A percentile compares a stretch with the other conserved stretches of the same genome.
These are phyloP conservation scores for Dastarcus helophoroides DNA, from an alignment of 2,888 invertebrate genomes.

Conservation along the genomic window DNA sequence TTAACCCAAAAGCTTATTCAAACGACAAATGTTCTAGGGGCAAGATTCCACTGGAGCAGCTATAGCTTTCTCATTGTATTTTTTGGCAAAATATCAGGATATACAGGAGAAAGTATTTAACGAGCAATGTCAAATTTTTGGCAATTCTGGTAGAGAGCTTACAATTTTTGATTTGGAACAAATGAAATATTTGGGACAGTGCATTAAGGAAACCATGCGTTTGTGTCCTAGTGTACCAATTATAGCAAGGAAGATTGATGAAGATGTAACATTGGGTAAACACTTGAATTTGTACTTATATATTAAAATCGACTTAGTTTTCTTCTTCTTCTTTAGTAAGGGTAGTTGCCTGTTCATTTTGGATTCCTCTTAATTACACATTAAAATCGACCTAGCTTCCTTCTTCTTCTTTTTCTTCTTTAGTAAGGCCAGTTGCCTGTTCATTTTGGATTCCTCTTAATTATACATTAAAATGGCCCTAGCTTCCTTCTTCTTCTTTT, in stretches of 20 bases:
- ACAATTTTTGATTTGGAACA: slow-evolving; percentile 47
- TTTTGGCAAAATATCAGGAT: slow-evolving; percentile 42
- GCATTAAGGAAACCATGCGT: slow-evolving; percentile 56
- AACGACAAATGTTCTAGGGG: slow-evolving; percentile 32
- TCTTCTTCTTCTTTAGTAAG: no score
- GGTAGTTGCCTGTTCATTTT: no score
- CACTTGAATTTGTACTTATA: no score
- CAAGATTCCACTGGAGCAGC: slow-evolving; percentile 51
- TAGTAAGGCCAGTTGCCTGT: no score
- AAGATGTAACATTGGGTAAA: slow-evolving; percentile 47
- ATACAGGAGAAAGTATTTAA: slow-evolving; percentile 40
- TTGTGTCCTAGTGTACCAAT: slow-evolving; percentile 58
- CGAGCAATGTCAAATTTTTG: slow-evolving; percentile 41
- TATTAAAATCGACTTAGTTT: no score
- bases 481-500: no score
- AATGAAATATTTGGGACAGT: slow-evolving; percentile 57
- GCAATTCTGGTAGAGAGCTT: slow-evolving; percentile 37
- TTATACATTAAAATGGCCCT: no score
- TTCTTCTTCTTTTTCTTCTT: no score
- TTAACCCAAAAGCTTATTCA: no score
- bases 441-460: no score
- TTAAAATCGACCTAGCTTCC: no score
- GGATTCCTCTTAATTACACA: no score
- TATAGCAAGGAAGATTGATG: slow-evolving; percentile 46
- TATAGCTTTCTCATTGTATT: slow-evolving; percentile 44